A percentile compares a stretch with the other conserved stretches of the same genome.
phyloP scores from a whole-genome alignment of 2,888 invertebrate species.

The Drosophila birchii region DNA sequence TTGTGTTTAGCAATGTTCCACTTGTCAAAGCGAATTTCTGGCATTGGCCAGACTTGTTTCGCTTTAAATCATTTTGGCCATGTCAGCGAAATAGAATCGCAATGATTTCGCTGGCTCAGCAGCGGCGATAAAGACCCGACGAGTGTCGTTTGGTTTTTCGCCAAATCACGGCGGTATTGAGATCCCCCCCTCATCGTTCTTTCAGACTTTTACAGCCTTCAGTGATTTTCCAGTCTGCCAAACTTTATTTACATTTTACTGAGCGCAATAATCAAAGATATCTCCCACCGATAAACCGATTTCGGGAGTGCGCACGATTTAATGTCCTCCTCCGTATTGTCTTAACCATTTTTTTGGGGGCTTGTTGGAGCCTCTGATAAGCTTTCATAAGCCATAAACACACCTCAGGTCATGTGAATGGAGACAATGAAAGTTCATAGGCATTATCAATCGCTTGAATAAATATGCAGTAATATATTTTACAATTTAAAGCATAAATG shows the following conservation, averaged over 20 bases:
- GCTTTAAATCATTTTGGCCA: conserved; percentile 45
- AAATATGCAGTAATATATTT: conserved; percentile 15
- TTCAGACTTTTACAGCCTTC: conserved; percentile 17
- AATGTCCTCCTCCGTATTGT: conserved; percentile 49
- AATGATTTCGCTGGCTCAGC: conserved; percentile 48
- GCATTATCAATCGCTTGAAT: conserved; percentile 6
- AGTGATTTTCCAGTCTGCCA: conserved; percentile 64
- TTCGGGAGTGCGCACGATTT: conserved; percentile 68
- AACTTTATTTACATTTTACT: conserved; percentile 64
- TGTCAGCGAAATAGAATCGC: conserved; percentile 59
- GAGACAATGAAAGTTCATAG: conserved; percentile 3
- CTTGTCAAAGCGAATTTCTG: conserved; percentile 32
- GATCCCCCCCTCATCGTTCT: conserved; percentile 11
- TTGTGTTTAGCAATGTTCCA: conserved; percentile 13
- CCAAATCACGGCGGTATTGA: conserved; percentile 54
- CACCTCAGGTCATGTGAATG: conserved; percentile 49
- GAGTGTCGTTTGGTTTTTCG: conserved; percentile 37
- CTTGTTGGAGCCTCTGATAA: conserved; percentile 28
- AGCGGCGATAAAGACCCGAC: conserved; percentile 30
- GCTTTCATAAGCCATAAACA: conserved; percentile 27
- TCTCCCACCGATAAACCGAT: conserved; percentile 60
- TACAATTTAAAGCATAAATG: not conserved
- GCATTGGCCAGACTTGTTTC: conserved; percentile 39
- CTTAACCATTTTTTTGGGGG: conserved; percentile 26
- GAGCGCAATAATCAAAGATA: conserved; percentile 52